phyloP scores from a whole-genome alignment of 1,140 invertebrate genomes.

The Hycleus phaleratus region DNA sequence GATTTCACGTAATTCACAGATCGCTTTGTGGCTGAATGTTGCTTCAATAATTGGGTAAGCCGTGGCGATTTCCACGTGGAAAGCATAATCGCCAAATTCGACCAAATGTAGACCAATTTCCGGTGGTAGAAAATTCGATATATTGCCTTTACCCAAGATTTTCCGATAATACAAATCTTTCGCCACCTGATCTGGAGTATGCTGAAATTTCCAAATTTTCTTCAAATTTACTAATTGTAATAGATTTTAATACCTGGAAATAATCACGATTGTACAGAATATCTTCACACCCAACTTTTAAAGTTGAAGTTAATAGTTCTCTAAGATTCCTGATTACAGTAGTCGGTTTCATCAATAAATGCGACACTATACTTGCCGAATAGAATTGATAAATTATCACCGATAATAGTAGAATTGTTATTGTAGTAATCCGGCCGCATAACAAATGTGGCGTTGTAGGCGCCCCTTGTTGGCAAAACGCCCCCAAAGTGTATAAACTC shows the following conservation, averaged over 20 bases:
- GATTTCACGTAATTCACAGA: constrained; percentile 25
- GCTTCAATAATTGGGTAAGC: constrained; percentile 25
- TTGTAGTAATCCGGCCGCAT: constrained; percentile 14
- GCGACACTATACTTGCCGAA: constrained; percentile 23
- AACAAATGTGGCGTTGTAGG: background rate
- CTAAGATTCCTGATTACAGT: constrained; percentile 8
- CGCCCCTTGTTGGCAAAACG: constrained; percentile 41
- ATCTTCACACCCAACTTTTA: constrained; percentile 12
- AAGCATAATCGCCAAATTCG: constrained; percentile 21
- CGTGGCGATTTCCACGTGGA: constrained; percentile 22
- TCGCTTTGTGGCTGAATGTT: constrained; percentile 15
- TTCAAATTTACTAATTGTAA: background rate
- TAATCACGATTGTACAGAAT: constrained; percentile 12
- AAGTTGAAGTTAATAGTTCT: constrained; percentile 1
- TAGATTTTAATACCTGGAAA: constrained; percentile 3
- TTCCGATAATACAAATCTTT: constrained; percentile 11
- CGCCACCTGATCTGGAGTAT: constrained; percentile 8
- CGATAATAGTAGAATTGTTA: constrained; percentile 19
- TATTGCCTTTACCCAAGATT: constrained; percentile 6
- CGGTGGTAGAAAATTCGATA: constrained; percentile 5
- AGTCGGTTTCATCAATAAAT: constrained; percentile 11
- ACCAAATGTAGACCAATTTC: constrained; percentile 22
- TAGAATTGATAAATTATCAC: constrained; percentile 24
- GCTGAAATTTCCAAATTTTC: constrained; percentile 8
- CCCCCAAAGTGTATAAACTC: constrained; percentile 39